Base-by-base conservation (phyloP, 2,888 invertebrate genomes). In the Phlogophora meticulosa region DNA sequence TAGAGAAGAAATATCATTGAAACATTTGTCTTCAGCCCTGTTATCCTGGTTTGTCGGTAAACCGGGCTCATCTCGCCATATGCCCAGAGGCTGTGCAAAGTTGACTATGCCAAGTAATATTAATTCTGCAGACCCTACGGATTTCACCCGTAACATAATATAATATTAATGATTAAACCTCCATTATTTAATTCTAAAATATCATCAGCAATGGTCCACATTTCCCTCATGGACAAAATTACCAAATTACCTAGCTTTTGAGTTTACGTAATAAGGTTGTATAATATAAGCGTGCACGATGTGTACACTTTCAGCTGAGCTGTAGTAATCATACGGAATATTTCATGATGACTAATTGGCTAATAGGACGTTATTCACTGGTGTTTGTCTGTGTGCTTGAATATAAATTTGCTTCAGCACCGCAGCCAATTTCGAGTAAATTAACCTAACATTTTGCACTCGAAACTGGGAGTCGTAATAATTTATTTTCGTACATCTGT, bases 341-440 rank as follows among this genome's bases (percentile, higher is more conserved):
- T 77, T 79, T 79, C 62, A 77, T 77, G 76, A 75, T 63, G 76
- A 70, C 68, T 75, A 78, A 75, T 75, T 79, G 79, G 63, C 59
- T 79, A 77, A 77, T 70, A 75, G 52, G 57, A 56, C n/a, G 52
- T 70, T 65, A 75, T 70, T 66, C 63, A 60, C 56, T 40, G 40
- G 40, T 63, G 63, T 53, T 78, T 73, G 61, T 52, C 42, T 52
- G 78, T 76, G 40, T 53, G 53, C 59, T 73, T 63, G 62, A 52
- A 59, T 62, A 66, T 78, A 76, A 76, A 73, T 73, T 76, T 55
- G 15, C 53, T 72, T 72, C 65, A 40, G 72, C 60, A 63, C 55
- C 59, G 32, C 72, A 57, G 43, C 46, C 51, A 74, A 72, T 77
- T 63, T 53, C 9, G 42, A 48, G 51, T 52, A 57, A 74, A 72